phyloP scores from a whole-genome alignment of 2,113 vertebrate species.

The cattle (Bos taurus) region ARS-UCD2.0 NC_037340.1:4182501-4183000 shows the following conservation, averaged over 20 bases:
- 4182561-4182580: background rate
- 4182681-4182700: background rate
- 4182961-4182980: background rate
- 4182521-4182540: background rate
- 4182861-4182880: background rate
- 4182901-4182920: background rate
- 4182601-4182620: background rate
- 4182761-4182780: background rate
- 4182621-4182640: background rate
- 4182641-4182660: background rate
- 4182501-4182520: slow-evolving; percentile 20
- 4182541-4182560: background rate
- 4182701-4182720: background rate
- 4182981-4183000: background rate
- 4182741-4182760: background rate
- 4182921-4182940: background rate
- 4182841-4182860: background rate
- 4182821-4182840: background rate
- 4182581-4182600: background rate
- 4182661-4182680: background rate
- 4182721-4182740: background rate
- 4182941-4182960: background rate
- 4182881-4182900: background rate
- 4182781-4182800: background rate
- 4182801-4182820: background rate